phyloP scores from a whole-genome alignment of 2,113 vertebrate species.

The Neopipo cinnamomea region DNA sequence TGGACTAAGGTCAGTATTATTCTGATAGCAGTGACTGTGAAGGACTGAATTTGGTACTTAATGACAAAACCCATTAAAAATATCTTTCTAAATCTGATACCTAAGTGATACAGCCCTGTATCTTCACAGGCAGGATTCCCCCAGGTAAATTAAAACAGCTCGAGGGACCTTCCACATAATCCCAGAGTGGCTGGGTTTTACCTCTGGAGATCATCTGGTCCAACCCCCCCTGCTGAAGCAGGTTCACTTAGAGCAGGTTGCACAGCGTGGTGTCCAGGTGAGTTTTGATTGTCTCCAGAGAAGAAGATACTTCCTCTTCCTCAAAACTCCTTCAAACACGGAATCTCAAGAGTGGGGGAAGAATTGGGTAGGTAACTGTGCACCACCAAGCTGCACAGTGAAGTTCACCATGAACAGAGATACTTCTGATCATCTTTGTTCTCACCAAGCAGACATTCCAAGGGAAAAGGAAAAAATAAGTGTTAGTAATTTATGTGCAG shows the following conservation, averaged over 20 bases:
- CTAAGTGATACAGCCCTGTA: neutral
- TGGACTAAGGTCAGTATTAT: neutral
- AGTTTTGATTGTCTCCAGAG: neutral
- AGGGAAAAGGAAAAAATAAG: fast-evolving
- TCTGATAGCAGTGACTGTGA: neutral
- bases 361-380: neutral
- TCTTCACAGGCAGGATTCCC: neutral
- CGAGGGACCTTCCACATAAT: neutral
- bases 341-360: neutral
- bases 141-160: neutral
- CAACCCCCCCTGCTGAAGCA: neutral
- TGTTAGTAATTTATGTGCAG: neutral
- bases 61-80: neutral
- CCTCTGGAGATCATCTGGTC: neutral
- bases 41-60: neutral
- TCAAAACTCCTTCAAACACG: neutral
- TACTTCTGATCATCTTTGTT: neutral
- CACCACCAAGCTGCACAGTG: neutral
- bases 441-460: neutral
- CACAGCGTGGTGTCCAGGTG: neutral
- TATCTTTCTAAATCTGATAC: neutral
- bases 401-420: neutral
- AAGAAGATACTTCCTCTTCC: neutral
- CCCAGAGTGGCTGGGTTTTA: neutral
- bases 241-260: too few species aligned